Conservation (phyloP, 2,113 vertebrate species). For the Xiphorhynchus elegans region DNA sequence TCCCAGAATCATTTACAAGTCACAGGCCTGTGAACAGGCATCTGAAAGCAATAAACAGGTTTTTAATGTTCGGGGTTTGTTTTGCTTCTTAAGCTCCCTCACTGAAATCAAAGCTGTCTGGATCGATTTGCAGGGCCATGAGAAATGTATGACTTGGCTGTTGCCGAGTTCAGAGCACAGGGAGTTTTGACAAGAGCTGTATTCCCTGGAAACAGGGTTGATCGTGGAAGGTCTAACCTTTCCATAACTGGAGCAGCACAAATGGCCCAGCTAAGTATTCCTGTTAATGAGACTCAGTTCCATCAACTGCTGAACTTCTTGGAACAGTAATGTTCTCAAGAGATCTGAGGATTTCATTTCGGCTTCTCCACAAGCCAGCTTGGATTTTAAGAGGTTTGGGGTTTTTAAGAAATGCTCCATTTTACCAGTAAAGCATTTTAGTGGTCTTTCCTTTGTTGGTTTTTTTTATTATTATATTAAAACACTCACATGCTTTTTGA, state of each 20-base stretch:
- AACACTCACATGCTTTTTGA: neutral
- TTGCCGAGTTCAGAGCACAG: constrained; percentile 24
- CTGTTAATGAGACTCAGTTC: constrained; percentile 43
- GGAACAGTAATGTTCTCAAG: constrained; percentile 7
- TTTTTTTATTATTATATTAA: neutral
- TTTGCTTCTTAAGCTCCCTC: constrained; percentile 45
- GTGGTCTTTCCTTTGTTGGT: neutral
- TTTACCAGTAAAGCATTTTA: neutral
- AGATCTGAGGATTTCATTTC: neutral
- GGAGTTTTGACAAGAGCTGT: constrained; percentile 36
- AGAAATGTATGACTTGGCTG: neutral
- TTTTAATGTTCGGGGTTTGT: neutral
- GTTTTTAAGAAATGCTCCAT: neutral
- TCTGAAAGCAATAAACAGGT: constrained; percentile 61
- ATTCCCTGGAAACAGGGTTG: constrained; percentile 22
- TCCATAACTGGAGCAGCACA: constrained; percentile 57
- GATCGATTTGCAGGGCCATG: neutral
- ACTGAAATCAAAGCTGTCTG: constrained; percentile 35
- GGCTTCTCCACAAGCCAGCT: neutral
- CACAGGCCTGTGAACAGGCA: constrained; percentile 41
- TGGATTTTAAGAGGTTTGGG: neutral
- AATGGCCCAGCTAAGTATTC: constrained; percentile 30
- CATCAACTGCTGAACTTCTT: neutral
- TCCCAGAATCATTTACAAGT: constrained; percentile 16
- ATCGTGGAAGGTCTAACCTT: constrained; percentile 10